phyloP scores from a whole-genome alignment of 2,113 vertebrate genomes.

The Copsychus sechellarum region DNA sequence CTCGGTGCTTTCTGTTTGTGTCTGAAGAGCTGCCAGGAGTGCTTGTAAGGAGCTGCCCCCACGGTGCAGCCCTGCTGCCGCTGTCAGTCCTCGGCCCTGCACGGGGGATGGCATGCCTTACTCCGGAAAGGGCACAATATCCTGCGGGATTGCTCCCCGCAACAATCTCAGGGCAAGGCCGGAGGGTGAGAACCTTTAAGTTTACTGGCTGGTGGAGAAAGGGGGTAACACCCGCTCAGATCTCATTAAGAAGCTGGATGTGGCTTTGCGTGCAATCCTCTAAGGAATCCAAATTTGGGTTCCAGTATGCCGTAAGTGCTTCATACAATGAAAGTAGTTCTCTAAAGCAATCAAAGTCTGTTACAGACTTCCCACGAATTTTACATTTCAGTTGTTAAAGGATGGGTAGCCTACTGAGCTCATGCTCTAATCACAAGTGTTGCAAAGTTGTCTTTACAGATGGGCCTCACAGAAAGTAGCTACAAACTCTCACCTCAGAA shows the following conservation, averaged over 20 bases:
- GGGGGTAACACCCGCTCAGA: rapidly evolving
- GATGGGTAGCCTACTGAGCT: neutral
- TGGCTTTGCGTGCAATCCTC: neutral
- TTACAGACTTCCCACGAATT: neutral
- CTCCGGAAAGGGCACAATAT: neutral
- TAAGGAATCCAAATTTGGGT: neutral
- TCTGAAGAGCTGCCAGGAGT: neutral
- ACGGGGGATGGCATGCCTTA: neutral
- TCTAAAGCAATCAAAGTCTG: neutral
- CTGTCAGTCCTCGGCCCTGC: neutral
- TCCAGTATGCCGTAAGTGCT: neutral
- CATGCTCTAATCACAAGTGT: neutral
- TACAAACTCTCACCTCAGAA: neutral
- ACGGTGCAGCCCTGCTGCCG: neutral
- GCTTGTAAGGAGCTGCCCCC: neutral
- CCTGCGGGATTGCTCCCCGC: neutral
- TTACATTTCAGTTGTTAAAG: neutral
- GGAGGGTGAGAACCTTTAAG: neutral
- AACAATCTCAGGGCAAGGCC: neutral
- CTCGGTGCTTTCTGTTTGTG: neutral
- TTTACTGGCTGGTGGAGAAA: neutral
- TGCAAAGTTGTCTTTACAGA: neutral
- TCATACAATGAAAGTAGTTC: neutral
- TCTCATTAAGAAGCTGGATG: neutral
- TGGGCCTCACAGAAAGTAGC: rapidly evolving